Conservation (phyloP, 2,888 invertebrate genomes). For the Lypha dubia region DNA sequence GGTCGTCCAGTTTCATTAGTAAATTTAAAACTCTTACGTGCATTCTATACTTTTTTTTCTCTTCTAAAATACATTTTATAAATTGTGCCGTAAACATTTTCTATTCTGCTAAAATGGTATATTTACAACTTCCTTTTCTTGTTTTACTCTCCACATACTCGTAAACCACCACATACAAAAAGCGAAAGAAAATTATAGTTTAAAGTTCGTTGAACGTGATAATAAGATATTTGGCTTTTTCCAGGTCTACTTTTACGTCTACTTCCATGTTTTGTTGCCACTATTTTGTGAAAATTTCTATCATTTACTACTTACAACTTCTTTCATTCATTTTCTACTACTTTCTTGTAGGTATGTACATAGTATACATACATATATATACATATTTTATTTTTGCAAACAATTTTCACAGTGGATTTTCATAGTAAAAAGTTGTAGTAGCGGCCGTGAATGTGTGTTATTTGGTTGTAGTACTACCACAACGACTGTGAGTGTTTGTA, state of each 20-base stretch:
- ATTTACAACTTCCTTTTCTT: constrained; percentile 6
- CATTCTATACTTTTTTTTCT: background rate
- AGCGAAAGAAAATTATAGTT: constrained; percentile 38
- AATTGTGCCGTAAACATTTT: background rate
- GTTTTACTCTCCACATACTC: background rate
- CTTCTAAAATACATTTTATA: background rate
- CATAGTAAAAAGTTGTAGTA: constrained; percentile 47
- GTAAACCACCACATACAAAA: background rate
- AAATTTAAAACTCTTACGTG: background rate
- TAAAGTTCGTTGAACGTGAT: constrained; percentile 70
- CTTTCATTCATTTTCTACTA: constrained; percentile 25
- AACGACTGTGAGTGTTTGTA: constrained; percentile 4
- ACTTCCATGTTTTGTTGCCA: constrained; percentile 25
- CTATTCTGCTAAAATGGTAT: background rate
- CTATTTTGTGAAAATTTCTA: constrained; percentile 18
- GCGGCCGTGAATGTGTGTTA: background rate
- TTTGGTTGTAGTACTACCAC: constrained; percentile 11
- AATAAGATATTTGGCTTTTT: constrained; percentile 27
- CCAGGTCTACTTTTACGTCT: constrained; percentile 32
- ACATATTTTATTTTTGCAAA: constrained; percentile 29
- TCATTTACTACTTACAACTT: constrained; percentile 13
- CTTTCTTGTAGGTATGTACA: too few species aligned
- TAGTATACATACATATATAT: too few species aligned
- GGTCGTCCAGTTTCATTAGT: background rate
- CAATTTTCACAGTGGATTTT: constrained; percentile 22